Base-by-base conservation (phyloP, 2,797 vertebrate species). In the Iguana delicatissima region DNA sequence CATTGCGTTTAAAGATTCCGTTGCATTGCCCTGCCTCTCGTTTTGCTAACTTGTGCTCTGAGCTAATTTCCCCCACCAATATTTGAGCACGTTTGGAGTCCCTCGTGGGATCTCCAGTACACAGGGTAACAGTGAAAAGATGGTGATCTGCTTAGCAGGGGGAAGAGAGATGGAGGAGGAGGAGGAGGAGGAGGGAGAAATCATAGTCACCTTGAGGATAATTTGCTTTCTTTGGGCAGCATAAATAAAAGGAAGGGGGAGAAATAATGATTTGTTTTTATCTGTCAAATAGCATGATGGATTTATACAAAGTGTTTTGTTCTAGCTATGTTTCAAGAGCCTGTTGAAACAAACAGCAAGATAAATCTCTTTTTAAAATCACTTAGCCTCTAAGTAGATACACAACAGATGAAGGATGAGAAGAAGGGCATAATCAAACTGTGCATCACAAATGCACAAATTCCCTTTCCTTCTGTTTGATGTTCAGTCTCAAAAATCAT, bases 321-420 rank as follows among this genome's bases (percentile, higher is more conserved):
- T 42, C 20, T 81, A 81, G 77, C 26, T 16, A 0, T 13, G 50
- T 0, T 69, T 93, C 59, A 26, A 87, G 64, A 50, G 26, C 3
- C 6, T 12, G 73, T 2, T 80, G 24, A 50, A 81, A 73, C 38
- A 88, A 80, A 50, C 35, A 73, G 16, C 16, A 80, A 89, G 38
- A 89, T 86, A 82, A 90, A 81, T 81, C 67, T 62, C 77, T 59
- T 80, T 69, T 72, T 81, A 81, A 81, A 73, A 81, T 86, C 77
- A 81, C 52, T 86, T 85, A 79, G 74, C 79, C 83, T 85, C 35
- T 57, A 85, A 85, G 24, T 72, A 73, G 89, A 86, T 73, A 46
- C 26, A 81, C 77, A 90, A 35, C 77, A 90, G 79, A 74, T 90
- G 67, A 86, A 86, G n/a, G 67, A 29, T 81, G 76, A 67, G 73